A percentile compares a stretch with the other conserved stretches of the same genome.
These are phyloP conservation scores for Alloscopus bannaensis DNA, from an alignment of 2,888 invertebrate species.

Conservation along the genomic window DNA sequence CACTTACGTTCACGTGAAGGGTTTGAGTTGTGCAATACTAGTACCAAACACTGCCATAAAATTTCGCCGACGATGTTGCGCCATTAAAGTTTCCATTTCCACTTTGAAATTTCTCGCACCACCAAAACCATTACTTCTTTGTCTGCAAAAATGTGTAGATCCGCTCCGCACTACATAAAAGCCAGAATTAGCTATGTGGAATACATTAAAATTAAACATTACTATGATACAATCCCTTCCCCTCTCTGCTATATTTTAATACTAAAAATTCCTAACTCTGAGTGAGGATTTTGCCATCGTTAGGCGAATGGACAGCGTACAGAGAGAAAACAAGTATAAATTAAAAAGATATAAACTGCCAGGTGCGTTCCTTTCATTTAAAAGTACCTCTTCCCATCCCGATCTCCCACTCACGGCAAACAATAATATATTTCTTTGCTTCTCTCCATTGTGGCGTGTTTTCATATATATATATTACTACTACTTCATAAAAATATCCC, in stretches of 20 bases:
- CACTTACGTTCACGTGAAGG: too few relatives aligned
- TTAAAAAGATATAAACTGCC: constrained; percentile 59
- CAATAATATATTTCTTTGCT: not conserved
- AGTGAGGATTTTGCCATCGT: not conserved
- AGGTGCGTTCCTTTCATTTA: constrained; percentile 46
- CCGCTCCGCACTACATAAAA: constrained; percentile 17
- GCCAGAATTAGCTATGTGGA: constrained; percentile 1
- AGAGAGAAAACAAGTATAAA: constrained; percentile 22
- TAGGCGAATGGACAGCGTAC: constrained; percentile 10
- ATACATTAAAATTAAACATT: constrained; percentile 33
- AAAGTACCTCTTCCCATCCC: constrained; percentile 33
- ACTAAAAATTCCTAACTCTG: not conserved
- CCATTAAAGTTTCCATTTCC: constrained; percentile 5
- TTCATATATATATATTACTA: not conserved
- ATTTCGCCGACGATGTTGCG: constrained; percentile 16
- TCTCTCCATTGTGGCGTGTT: not conserved
- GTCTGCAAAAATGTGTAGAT: constrained; percentile 32
- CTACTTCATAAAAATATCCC: constrained; percentile 55
- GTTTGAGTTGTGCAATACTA: constrained; percentile 13
- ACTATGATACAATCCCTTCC: constrained; percentile 9
- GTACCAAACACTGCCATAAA: constrained; percentile 9
- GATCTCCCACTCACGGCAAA: constrained; percentile 34
- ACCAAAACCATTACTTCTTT: constrained; percentile 17
- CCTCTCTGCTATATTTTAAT: constrained; percentile 38
- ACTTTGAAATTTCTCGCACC: not conserved